Evolutionary conservation across 2,888 invertebrate species (phyloP), one percentile per base, ranked within the genome.

Genomic region (Lithophane socia): DNA sequence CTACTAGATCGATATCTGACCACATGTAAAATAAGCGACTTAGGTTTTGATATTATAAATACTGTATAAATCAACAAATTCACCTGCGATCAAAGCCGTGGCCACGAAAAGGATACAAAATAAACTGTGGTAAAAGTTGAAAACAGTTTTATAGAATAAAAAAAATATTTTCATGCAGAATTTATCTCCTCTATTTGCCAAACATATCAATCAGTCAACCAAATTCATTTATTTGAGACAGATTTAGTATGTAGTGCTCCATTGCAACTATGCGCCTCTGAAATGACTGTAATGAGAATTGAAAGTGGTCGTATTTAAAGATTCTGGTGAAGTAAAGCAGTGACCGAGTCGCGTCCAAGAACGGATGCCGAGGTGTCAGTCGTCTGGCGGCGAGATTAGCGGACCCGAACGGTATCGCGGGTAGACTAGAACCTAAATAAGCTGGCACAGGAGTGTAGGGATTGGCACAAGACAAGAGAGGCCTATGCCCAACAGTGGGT

Each of bases 1-100:
- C 21, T 1, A n/a, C 42, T 64, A 52, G 77, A 77, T 78, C 64
- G 64, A 77, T 77, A 77, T 64, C 63, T 42, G 29, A 12, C 3
- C 42, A 70, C 37, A 21, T 63, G 24, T 42, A 18, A 24, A 61
- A 42, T 72, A 69, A 4, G 37, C 24, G 21, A 37, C 24, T 42
- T 56, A 56, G 5, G 9, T 37, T 37, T 16, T 54, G 16, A 44
- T 61, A 18, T 12, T n/a, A 29, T 21, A 54, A 54, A 54, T 54
- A 24, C 24, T 44, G 52, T 21, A 18, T 44, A 24, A 16, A 12
- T 4, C 1, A 44, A 54, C 67, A 24, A 66, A 10, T n/a, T 72
- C 9, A 18, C 18, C 37, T 5, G 3, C 8, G 3, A 8, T 10
- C 10, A 42, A n/a, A 42, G 10, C 16, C 37, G 21, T 37, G 7